Conservation (phyloP, 2,797 vertebrate genomes). For the Chromis chromis region DNA sequence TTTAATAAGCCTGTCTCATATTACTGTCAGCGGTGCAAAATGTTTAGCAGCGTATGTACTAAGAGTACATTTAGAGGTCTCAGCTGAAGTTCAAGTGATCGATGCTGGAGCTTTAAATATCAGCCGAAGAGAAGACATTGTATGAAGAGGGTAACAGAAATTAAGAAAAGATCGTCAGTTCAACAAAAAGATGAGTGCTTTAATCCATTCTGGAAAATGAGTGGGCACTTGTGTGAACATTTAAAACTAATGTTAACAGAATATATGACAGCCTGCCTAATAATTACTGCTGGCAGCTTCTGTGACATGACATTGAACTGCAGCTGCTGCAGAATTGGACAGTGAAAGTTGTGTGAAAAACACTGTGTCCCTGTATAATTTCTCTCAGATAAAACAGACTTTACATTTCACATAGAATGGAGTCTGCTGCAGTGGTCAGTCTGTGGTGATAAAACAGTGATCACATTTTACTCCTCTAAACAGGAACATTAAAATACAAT, state of each 20-base stretch:
- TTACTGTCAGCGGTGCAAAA: not conserved
- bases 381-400: not conserved
- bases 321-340: no score
- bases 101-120: not conserved
- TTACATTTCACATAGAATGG: not conserved
- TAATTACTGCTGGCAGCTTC: no score
- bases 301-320: no score
- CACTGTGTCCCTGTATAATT: no score
- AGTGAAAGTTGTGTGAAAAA: no score
- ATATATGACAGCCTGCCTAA: no score
- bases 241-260: no score
- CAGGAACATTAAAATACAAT: not conserved
- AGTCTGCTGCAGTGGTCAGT: not conserved
- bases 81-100: not conserved
- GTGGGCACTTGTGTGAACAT: no score
- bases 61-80: not conserved
- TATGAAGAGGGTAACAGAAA: not conserved
- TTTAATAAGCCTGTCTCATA: conserved; percentile 14
- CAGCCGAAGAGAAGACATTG: not conserved
- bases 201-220: no score
- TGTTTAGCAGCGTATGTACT: not conserved
- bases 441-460: not conserved
- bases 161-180: no score
- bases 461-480: not conserved
- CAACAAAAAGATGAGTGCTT: no score